Evolutionary conservation across 2,113 vertebrate genomes (phyloP), one percentile per base, ranked within the genome.

Genomic region (Echinops telfairi): DNA sequence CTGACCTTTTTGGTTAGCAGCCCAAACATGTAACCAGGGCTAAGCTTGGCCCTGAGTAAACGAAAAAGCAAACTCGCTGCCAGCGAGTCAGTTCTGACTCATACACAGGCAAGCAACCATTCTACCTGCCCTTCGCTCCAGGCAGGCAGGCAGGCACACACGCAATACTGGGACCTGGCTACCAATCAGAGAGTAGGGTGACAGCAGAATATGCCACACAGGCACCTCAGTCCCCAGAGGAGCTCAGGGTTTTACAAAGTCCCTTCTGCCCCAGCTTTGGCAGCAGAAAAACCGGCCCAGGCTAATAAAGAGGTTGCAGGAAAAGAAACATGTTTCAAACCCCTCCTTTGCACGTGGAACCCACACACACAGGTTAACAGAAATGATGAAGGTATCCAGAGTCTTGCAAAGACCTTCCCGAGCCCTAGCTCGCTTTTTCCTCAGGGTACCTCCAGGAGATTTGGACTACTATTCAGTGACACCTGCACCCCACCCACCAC

Each of bases 361-460:
- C 58, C 81, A 6, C 66, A 75, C 88, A 68, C 93, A 80, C 40
- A 90, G 40, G 4, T 77, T 70, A 77, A 78, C 9, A 16, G 40
- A 40, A 57, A 92, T 7, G 29, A 64, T 14, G 17, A 57, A 83
- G 36, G 88, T 20, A 17, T 71, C 89, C 53, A 86, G 16, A 89
- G 20, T 47, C 19, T 83, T 16, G 86, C 33, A 73, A 73, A 94
- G 31, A 29, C 85, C 80, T 79, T 84, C 27, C 76, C 66, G 27
- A 86, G 38, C 88, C 80, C 75, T 93, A 62, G 76, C 36, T 75
- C 82, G 53, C 38, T 94, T 47, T 86, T 47, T 89, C 77, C 86
- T 88, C 33, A 84, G 66, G 66, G 47, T 0, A 85, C 12, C 60
- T 66, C 22, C 36, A 5, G 19, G 38, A 60, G 36, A 23, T 73